These are phyloP conservation scores for Melanerpes formicivorus DNA, from an alignment of 2,113 vertebrate genomes.

Conservation along the genomic window DNA sequence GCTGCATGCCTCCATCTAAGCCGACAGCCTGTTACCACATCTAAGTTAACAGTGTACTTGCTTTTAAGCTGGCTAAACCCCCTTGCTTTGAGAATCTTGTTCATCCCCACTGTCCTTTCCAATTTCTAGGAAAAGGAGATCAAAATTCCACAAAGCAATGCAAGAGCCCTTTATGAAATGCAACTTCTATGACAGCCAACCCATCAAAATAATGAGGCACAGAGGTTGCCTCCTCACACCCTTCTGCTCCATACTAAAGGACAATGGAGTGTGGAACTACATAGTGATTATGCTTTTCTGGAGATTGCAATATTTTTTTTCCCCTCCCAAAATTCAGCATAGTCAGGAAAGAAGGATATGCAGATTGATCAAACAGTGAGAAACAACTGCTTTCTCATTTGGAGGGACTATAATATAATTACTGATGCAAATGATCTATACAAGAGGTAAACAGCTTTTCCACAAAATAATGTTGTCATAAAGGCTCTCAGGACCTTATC, in stretches of 20 bases:
- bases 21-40: background rate
- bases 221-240: background rate
- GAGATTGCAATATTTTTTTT: background rate
- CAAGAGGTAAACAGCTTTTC: background rate
- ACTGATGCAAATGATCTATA: background rate
- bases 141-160: background rate
- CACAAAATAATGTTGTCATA: background rate
- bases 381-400: constrained; percentile 11
- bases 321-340: background rate
- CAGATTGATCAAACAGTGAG: background rate
- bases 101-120: background rate
- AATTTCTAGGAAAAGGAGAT: background rate
- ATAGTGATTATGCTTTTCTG: background rate
- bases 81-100: background rate
- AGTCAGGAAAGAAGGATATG: background rate
- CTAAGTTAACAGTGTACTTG: background rate
- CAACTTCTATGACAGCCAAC: background rate
- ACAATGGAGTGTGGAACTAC: background rate
- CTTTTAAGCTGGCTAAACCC: background rate
- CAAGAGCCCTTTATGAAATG: background rate
- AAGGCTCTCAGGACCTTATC: background rate
- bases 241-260: background rate
- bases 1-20: background rate
- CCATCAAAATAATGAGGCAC: background rate
- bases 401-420: background rate